Percentiles rank a stretch among this genome's conserved stretches.
phyloP scores from a whole-genome alignment of 2,888 invertebrate species.

The Athalia rosae region DNA sequence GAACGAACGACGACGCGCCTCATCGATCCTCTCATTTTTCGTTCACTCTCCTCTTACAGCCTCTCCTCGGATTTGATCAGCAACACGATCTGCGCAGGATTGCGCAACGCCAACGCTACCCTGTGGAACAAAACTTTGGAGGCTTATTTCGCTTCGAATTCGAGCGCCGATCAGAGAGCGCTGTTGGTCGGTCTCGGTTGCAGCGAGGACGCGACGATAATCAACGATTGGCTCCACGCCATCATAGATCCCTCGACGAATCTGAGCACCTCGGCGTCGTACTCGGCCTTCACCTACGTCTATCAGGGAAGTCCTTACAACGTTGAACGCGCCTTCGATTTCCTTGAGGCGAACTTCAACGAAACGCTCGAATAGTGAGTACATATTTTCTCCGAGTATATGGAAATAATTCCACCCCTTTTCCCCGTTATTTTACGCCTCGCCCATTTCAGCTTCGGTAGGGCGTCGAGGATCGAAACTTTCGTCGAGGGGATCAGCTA shows the following conservation, averaged over 20 bases:
- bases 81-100: constrained; percentile 73
- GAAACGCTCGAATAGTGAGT: constrained; percentile 47
- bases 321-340: constrained; percentile 56
- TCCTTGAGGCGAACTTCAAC: constrained; percentile 57
- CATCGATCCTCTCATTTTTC: not conserved
- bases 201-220: constrained; percentile 70
- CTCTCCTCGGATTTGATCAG: constrained; percentile 72
- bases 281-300: constrained; percentile 47
- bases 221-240: constrained; percentile 56
- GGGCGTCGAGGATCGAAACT: not conserved
- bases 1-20: not conserved
- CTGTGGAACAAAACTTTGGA: constrained; percentile 53
- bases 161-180: constrained; percentile 67
- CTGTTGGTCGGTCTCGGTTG: constrained; percentile 73
- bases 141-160: constrained; percentile 20
- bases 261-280: constrained; percentile 41
- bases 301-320: constrained; percentile 56
- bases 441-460: constrained; percentile 13
- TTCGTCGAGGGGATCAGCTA: constrained; percentile 48
- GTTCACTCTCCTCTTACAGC: constrained; percentile 60
- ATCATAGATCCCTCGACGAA: constrained; percentile 15
- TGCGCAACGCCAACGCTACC: constrained; percentile 57
- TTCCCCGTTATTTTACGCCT: not conserved
- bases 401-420: not conserved
- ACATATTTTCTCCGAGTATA: not conserved